phyloP scores from a whole-genome alignment of 1,140 invertebrate species.

The Lasioglossum baleicum region DNA sequence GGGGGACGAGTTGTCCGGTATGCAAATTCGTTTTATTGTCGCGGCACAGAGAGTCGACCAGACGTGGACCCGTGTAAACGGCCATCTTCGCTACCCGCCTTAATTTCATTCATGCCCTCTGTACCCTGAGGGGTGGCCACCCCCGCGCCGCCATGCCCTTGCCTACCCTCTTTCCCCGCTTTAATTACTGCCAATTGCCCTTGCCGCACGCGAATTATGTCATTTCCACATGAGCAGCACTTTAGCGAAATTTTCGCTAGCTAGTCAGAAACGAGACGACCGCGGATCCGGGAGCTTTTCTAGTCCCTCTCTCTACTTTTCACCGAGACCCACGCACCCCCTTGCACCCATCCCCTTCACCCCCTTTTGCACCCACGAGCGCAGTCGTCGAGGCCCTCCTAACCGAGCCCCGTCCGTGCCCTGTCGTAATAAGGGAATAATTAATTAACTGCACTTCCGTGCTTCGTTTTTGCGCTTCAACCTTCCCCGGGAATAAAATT shows the following conservation, averaged over 20 bases:
- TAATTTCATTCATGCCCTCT: conserved; percentile 75
- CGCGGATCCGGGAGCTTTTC: conserved; percentile 30
- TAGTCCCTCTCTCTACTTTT: conserved; percentile 37
- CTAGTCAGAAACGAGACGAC: conserved; percentile 64
- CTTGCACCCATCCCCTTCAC: no score
- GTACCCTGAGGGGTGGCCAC: conserved; percentile 31
- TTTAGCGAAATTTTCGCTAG: conserved; percentile 67
- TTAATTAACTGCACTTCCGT: conserved; percentile 65
- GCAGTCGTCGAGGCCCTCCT: background rate
- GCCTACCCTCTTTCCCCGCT: conserved; percentile 58
- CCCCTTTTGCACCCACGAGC: no score
- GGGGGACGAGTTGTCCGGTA: conserved; percentile 73
- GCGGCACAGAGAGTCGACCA: conserved; percentile 69
- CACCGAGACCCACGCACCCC: background rate
- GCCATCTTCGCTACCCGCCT: conserved; percentile 74
- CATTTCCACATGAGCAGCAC: conserved; percentile 71
- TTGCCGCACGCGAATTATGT: conserved; percentile 76
- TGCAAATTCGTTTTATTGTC: conserved; percentile 80
- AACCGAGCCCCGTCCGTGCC: conserved; percentile 19
- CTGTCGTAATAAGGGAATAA: conserved; percentile 66
- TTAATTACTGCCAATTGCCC: conserved; percentile 79
- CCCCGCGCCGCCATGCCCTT: background rate
- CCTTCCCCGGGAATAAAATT: conserved; percentile 61
- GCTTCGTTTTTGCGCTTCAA: conserved; percentile 62
- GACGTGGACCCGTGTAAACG: conserved; percentile 75